phyloP scores from a whole-genome alignment of 2,888 invertebrate species.

The Adelognathus sp. region DNA sequence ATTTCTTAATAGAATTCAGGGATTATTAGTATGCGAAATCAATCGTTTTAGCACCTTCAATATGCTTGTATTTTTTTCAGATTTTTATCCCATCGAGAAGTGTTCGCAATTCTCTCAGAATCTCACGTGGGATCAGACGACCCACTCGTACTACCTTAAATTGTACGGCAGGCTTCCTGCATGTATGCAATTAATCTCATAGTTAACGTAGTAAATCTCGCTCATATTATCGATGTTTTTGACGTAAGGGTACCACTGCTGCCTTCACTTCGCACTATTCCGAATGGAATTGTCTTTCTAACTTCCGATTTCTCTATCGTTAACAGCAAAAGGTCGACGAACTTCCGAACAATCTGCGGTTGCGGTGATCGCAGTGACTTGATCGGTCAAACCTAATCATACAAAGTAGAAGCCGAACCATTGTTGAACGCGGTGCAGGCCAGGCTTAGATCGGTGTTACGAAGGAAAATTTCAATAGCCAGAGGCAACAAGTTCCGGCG shows the following conservation, averaged over 20 bases:
- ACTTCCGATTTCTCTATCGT: slow-evolving; percentile 1
- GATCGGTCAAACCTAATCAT: slow-evolving; percentile 50
- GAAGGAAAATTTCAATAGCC: slow-evolving; percentile 47
- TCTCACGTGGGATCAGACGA: no score
- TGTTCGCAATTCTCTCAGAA: no score
- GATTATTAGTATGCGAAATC: no score
- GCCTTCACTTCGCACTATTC: background rate
- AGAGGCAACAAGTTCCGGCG: background rate
- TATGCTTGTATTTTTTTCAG: no score
- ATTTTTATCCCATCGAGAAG: no score
- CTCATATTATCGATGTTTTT: no score
- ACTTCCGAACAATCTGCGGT: slow-evolving; percentile 55
- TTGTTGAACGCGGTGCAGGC: slow-evolving; percentile 61
- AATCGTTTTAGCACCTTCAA: no score
- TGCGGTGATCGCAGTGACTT: slow-evolving; percentile 62
- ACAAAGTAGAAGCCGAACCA: slow-evolving; percentile 62
- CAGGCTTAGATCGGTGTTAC: slow-evolving; percentile 24
- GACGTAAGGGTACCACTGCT: background rate
- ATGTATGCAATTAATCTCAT: no score
- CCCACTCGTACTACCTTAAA: no score
- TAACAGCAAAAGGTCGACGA: slow-evolving; percentile 45
- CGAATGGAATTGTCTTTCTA: background rate
- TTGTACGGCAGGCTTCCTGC: no score
- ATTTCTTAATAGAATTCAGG: no score
- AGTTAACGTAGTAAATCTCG: no score